Evolutionary conservation across 1,140 invertebrate genomes (phyloP), one percentile per base, ranked within the genome.

Genomic region (Globodera rostochiensis): DNA sequence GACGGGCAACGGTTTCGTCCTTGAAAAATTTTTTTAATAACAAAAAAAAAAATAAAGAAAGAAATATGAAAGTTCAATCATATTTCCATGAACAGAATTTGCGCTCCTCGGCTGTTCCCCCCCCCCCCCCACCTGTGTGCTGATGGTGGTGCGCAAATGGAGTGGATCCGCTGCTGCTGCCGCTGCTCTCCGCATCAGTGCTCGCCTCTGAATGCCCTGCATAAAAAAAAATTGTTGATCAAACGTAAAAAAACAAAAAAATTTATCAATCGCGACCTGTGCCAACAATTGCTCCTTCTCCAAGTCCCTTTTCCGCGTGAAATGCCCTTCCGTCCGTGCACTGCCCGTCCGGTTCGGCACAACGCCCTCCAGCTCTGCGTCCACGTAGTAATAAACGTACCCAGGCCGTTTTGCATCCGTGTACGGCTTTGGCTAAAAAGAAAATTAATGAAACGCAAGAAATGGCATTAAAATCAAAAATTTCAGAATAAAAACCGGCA

Each of bases 341-440:
- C 81, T 53, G 53, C 81, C 81, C 5, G 47, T 73, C 53, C 7
- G 15, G 74, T 82, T 80, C 19, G 81, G 81, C 36, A 81, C 46
- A 36, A 82, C 47, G 11, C 81, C 81, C 46, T 82, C 81, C 46
- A 82, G 6, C 53, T 82, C 81, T 25, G 47, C 5, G 21, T 82
- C 81, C n/a, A 70, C 66, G 47, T 83, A 82, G 66, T 82, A 80
- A 64, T 74, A 82, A 45, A 74, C 36, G 79, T 50, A 36, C 13
- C 49, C 70, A 4, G 64, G 36, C 53, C 49, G 9, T 64, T 70
- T 45, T 6, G 9, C 25, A 69, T 13, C 21, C 66, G 53, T 25
- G 21, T 64, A 78, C 46, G 36, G 57, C 25, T 45, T 13, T 6
- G 75, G 80, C 80, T 77, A 25, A 25, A 25, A 25, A 8, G 7